A percentile compares a stretch with the other conserved stretches of the same genome.
Conservation (phyloP, 2,797 vertebrate species). For the Masticophis lateralis region DNA sequence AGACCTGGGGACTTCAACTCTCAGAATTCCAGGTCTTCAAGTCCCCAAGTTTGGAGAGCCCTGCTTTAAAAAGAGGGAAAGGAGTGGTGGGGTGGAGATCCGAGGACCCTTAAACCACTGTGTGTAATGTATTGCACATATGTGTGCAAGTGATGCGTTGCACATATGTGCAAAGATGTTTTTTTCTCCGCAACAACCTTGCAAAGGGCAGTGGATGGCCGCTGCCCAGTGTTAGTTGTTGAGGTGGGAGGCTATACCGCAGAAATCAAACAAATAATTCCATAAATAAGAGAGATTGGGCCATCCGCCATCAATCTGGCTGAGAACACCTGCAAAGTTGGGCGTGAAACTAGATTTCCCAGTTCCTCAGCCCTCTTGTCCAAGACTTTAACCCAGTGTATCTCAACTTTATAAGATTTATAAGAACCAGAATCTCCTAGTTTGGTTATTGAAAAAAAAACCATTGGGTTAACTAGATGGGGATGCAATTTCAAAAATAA, state of each 20-base stretch:
- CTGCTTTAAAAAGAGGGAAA: background rate
- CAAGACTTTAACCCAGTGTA: background rate
- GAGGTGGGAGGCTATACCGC: background rate
- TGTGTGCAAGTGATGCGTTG: background rate
- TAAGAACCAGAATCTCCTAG: background rate
- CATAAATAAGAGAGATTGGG: background rate
- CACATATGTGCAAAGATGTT: background rate
- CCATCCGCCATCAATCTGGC: background rate
- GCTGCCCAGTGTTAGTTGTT: accelerated
- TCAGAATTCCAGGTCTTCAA: background rate
- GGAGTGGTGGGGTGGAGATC: too few relatives aligned
- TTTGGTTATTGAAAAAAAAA: background rate
- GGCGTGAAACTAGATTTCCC: background rate
- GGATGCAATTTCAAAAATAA: background rate
- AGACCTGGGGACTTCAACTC: background rate
- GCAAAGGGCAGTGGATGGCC: too few relatives aligned
- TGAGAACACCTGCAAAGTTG: background rate
- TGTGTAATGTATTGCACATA: background rate
- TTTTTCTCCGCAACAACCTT: background rate
- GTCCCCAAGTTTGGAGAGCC: background rate
- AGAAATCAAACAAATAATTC: background rate
- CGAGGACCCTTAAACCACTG: background rate
- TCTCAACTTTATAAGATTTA: background rate
- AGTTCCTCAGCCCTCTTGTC: background rate
- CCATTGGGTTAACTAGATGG: background rate